These are phyloP conservation scores for Silurus lanzhouensis DNA, from an alignment of 2,797 vertebrate genomes.

Conservation along the genomic window DNA sequence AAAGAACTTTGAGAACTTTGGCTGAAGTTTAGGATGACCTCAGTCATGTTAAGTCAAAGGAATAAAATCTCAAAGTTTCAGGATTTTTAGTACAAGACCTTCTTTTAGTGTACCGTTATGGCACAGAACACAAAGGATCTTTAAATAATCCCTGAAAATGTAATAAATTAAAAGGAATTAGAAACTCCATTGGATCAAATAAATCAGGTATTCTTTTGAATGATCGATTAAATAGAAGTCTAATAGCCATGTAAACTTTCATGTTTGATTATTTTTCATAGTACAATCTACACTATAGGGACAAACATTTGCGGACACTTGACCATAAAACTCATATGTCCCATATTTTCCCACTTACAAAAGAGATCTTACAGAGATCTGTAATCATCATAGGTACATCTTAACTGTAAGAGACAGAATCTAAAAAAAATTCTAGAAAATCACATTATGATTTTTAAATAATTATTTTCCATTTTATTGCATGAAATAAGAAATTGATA, in stretches of 20 bases:
- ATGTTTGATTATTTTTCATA: neutral
- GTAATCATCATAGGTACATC: too few relatives aligned
- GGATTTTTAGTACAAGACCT: neutral
- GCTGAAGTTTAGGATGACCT: slow-evolving; percentile 4
- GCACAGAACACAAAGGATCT: neutral
- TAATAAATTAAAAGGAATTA: neutral
- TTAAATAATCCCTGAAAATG: too few relatives aligned
- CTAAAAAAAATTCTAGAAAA: too few relatives aligned
- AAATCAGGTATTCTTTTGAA: neutral
- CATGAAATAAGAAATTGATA: too few relatives aligned
- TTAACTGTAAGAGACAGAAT: too few relatives aligned
- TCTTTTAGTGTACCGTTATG: neutral
- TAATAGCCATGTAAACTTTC: neutral
- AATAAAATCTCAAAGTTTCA: neutral
- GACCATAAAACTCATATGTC: neutral
- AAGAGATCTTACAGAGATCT: too few relatives aligned
- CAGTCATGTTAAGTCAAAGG: neutral
- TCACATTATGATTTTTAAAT: too few relatives aligned
- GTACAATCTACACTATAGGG: neutral
- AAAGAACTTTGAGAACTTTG: slow-evolving; percentile 12
- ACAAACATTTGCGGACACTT: neutral
- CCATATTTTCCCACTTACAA: too few relatives aligned
- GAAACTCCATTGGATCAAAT: neutral
- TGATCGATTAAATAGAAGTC: neutral
- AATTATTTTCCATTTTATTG: too few relatives aligned